phyloP scores from a whole-genome alignment of 2,797 vertebrate genomes.

The Xiphophorus birchmanni region DNA sequence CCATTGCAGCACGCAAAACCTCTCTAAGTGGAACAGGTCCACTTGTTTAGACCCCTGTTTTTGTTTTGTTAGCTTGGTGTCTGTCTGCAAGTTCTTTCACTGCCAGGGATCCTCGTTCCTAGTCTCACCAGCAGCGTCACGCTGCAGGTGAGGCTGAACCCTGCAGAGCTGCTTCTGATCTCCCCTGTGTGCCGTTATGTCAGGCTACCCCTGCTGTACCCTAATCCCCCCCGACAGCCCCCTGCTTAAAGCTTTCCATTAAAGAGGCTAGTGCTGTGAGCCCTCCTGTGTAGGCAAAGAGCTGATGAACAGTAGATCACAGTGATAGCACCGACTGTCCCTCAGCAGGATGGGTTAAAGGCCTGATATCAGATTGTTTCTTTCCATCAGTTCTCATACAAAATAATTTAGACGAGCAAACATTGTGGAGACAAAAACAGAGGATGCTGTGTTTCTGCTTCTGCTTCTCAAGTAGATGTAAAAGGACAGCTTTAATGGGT shows the following conservation, averaged over 20 bases:
- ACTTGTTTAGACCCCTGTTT: neutral
- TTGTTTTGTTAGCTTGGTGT: neutral
- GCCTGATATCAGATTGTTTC: neutral
- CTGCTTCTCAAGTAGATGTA: too few species aligned
- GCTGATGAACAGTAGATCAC: neutral
- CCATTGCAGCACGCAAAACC: neutral
- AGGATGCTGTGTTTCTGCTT: too few species aligned
- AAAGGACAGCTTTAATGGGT: too few species aligned
- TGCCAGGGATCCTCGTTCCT: neutral
- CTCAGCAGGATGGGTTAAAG: neutral
- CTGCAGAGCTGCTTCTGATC: constrained; percentile 43
- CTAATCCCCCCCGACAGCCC: neutral
- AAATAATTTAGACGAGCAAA: neutral
- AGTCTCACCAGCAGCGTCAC: neutral
- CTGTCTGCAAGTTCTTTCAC: neutral
- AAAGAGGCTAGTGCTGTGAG: constrained; percentile 39
- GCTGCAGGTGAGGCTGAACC: constrained; percentile 41
- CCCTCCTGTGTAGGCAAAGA: constrained; percentile 32
- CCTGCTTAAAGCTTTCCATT: constrained; percentile 44
- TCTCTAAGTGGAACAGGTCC: neutral
- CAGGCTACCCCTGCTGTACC: constrained; percentile 31
- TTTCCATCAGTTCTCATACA: neutral
- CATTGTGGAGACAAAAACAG: too few species aligned
- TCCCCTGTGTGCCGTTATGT: constrained; percentile 28
- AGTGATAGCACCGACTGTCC: neutral